Percentiles rank a stretch among this genome's conserved stretches.
Evolutionary conservation across 2,797 vertebrate species (phyloP).

Genomic region (Mus caroli): DNA sequence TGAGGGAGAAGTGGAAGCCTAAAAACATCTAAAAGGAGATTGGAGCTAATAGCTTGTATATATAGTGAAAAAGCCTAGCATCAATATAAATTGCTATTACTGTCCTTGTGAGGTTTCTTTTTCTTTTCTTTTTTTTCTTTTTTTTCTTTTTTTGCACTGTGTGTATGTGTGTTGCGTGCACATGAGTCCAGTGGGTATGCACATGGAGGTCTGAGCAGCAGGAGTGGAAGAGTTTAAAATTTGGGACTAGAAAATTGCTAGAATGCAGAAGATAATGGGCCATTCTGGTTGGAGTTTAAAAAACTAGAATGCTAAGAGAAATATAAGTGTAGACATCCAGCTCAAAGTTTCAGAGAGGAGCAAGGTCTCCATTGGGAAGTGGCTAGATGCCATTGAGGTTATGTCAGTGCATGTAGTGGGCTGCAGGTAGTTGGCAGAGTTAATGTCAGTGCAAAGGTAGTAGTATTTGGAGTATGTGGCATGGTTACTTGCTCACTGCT

Average conservation of each 20-base stretch:
- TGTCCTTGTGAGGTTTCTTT: background rate
- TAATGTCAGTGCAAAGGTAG: background rate
- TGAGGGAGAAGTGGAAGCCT: background rate
- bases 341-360: background rate
- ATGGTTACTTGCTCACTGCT: background rate
- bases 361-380: background rate
- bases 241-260: background rate
- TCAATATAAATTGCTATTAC: background rate
- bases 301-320: background rate
- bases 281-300: background rate
- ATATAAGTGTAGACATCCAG: background rate
- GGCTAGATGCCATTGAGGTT: background rate
- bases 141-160: background rate
- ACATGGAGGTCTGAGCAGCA: background rate
- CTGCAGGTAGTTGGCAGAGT: background rate
- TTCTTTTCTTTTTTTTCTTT: background rate
- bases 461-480: background rate
- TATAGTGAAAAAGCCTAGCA: background rate
- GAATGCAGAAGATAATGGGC: background rate
- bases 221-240: background rate
- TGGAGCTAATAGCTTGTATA: background rate
- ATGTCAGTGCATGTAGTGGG: background rate
- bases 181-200: background rate
- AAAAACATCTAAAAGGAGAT: conserved; percentile 1
- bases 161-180: background rate